A percentile compares a stretch with the other conserved stretches of the same genome.
Evolutionary conservation across 2,797 vertebrate species (phyloP).

Genomic region (Petrocephalus sullivani): DNA sequence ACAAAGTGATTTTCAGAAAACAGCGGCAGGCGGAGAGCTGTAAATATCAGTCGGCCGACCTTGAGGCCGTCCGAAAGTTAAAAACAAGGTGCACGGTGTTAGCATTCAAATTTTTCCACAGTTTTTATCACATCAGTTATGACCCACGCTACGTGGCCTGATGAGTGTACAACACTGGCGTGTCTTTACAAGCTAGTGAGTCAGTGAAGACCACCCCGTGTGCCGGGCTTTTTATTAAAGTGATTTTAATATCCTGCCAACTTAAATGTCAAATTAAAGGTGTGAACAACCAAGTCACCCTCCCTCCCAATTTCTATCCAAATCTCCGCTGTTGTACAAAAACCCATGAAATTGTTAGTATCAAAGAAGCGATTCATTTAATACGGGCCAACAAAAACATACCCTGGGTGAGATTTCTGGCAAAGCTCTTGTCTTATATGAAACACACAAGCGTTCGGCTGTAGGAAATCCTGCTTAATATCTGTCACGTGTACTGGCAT

Average conservation of each 20-base stretch:
- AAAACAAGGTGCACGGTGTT: background rate
- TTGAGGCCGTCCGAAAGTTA: conserved; percentile 7
- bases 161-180: background rate
- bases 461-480: background rate
- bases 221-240: background rate
- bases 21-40: background rate
- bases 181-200: background rate
- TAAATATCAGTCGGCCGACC: background rate
- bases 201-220: background rate
- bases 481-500: too few relatives aligned
- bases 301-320: background rate
- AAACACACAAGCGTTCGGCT: background rate
- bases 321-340: background rate
- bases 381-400: background rate
- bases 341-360: background rate
- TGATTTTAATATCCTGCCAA: background rate
- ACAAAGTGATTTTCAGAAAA: background rate
- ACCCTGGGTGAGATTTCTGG: background rate
- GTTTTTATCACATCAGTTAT: conserved; percentile 7
- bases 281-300: background rate
- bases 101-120: background rate
- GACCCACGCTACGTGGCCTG: background rate
- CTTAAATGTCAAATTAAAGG: background rate
- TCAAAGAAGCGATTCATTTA: background rate
- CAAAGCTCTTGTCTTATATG: background rate